phyloP scores from a whole-genome alignment of 1,140 invertebrate species.

The Zeugodacus cucurbitae region DNA sequence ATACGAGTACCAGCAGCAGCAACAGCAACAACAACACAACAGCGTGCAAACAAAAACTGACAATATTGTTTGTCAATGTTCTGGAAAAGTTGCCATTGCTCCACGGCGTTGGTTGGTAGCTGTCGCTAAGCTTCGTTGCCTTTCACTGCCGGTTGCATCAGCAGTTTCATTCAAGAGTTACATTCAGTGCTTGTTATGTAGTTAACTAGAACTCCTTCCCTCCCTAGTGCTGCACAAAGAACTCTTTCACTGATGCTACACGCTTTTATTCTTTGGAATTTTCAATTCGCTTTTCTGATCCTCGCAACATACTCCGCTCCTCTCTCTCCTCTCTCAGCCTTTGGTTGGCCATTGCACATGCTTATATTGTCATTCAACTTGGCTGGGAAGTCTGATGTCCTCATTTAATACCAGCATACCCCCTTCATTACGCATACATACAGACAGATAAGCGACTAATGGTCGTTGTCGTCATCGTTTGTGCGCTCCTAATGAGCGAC shows the following conservation, averaged over 20 bases:
- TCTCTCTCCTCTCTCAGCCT: neutral
- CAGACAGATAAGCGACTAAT: no score
- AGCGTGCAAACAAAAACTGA: neutral
- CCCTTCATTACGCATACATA: neutral
- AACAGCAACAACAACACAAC: neutral
- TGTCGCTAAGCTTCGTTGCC: neutral
- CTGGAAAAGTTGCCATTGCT: neutral
- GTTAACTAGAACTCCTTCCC: neutral
- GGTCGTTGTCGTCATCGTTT: no score
- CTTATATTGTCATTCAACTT: neutral
- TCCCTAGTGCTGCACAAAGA: neutral
- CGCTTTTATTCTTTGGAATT: neutral
- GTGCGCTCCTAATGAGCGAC: neutral
- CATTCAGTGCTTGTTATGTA: neutral
- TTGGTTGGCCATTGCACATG: neutral
- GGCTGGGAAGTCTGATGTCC: neutral
- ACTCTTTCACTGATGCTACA: neutral
- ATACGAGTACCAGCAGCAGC: neutral
- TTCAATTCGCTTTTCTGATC: neutral
- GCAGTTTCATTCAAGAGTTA: neutral
- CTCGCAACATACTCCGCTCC: neutral
- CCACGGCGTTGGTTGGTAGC: neutral
- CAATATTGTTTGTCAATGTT: constrained; percentile 37
- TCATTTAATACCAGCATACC: neutral
- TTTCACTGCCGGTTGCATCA: neutral